These are phyloP conservation scores for Eristalis arbustorum DNA, from an alignment of 2,888 invertebrate genomes.

Conservation along the genomic window DNA sequence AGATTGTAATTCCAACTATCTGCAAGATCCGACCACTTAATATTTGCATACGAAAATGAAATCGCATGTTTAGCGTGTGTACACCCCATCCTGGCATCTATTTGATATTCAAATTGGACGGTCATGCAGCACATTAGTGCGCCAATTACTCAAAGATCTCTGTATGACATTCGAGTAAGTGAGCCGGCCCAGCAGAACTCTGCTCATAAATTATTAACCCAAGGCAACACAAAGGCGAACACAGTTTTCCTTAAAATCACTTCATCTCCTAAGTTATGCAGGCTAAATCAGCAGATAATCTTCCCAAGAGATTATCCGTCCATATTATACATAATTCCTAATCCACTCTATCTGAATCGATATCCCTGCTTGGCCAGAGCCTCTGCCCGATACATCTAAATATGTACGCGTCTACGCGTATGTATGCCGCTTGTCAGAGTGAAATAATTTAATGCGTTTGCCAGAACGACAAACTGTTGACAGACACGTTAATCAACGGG, in stretches of 20 bases:
- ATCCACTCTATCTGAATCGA: conserved; percentile 56
- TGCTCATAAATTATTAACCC: conserved; percentile 32
- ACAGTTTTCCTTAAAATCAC: conserved; percentile 4
- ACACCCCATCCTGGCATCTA: neutral
- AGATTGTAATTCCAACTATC: neutral
- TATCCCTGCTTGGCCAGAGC: conserved; percentile 3
- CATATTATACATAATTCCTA: conserved; percentile 18
- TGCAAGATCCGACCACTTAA: neutral
- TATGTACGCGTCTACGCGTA: neutral
- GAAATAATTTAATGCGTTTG: conserved; percentile 34
- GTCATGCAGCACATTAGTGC: neutral
- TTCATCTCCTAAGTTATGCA: conserved; percentile 31
- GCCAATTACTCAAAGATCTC: neutral
- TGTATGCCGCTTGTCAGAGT: conserved; percentile 5
- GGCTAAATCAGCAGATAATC: conserved; percentile 46
- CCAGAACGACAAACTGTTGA: conserved; percentile 21
- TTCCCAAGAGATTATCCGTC: conserved; percentile 38
- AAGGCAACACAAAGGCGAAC: conserved; percentile 2
- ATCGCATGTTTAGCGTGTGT: neutral
- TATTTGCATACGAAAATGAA: neutral
- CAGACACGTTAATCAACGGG: conserved; percentile 56
- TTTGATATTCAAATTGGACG: neutral
- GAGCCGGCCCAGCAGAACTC: neutral
- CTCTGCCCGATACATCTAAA: conserved; percentile 8
- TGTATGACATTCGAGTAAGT: neutral